Evolutionary conservation across 2,797 vertebrate genomes (phyloP).

Genomic region (Periparus ater): DNA sequence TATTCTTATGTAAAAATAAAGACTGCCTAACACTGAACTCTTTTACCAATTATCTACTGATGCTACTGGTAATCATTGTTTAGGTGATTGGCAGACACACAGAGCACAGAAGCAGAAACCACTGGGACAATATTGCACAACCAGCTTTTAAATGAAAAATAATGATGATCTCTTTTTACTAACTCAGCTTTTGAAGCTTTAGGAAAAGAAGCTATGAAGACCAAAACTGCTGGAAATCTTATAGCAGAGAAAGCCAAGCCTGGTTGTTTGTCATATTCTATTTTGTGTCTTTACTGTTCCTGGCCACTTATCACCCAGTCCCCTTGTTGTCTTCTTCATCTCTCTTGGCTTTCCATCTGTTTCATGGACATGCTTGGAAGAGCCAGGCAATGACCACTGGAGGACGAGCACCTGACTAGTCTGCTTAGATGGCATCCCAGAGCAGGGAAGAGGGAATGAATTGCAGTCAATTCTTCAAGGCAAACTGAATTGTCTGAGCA

Average conservation of each 20-base stretch:
- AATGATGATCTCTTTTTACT: background rate
- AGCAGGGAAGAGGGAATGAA: background rate
- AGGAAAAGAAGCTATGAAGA: background rate
- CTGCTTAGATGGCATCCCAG: background rate
- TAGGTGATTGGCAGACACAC: background rate
- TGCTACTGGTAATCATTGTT: background rate
- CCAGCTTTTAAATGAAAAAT: background rate
- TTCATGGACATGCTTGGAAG: background rate
- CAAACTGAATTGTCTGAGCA: background rate
- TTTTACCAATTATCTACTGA: background rate
- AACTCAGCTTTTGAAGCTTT: background rate
- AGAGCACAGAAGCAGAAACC: background rate
- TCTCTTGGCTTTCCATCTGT: background rate
- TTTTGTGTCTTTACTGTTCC: background rate
- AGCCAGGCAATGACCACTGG: background rate
- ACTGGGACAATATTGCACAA: background rate
- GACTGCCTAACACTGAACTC: background rate
- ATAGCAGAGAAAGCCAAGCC: background rate
- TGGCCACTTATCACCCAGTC: background rate
- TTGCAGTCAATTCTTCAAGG: background rate
- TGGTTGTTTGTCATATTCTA: background rate
- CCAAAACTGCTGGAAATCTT: background rate
- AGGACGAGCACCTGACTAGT: background rate
- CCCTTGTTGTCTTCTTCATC: background rate
- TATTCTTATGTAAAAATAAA: background rate